Conservation (phyloP, 1,140 invertebrate species). For the Neodiprion virginianus region DNA sequence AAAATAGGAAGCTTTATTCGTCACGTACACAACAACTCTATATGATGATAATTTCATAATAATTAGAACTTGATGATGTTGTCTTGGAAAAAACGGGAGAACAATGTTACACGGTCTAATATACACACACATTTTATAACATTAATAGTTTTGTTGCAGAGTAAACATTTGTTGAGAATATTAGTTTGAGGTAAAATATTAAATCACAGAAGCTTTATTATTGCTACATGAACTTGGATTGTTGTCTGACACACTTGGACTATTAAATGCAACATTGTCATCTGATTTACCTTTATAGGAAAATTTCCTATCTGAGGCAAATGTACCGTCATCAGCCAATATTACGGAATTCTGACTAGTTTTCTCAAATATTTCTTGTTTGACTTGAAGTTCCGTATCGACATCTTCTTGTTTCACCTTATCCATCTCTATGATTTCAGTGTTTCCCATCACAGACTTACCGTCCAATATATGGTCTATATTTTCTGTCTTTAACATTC, state of each 20-base stretch:
- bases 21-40: not conserved
- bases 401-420: not conserved
- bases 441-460: not conserved
- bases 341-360: conserved; percentile 3
- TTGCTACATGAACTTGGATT: not conserved
- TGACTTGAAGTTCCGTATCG: not conserved
- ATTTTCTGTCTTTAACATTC: not conserved
- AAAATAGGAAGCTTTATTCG: conserved; percentile 15
- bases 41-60: not conserved
- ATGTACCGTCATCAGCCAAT: not conserved
- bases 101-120: not conserved
- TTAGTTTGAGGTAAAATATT: conserved; percentile 2
- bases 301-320: not conserved
- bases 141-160: not conserved
- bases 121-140: not conserved
- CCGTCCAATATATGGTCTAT: not conserved
- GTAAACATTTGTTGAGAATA: not conserved
- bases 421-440: not conserved
- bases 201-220: not conserved
- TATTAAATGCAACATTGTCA: not conserved
- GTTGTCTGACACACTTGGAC: too few relatives aligned
- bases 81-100: not conserved
- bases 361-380: not conserved
- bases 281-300: not conserved
- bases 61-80: not conserved